phyloP scores from a whole-genome alignment of 2,888 invertebrate species.

The Papilio demoleus region DNA sequence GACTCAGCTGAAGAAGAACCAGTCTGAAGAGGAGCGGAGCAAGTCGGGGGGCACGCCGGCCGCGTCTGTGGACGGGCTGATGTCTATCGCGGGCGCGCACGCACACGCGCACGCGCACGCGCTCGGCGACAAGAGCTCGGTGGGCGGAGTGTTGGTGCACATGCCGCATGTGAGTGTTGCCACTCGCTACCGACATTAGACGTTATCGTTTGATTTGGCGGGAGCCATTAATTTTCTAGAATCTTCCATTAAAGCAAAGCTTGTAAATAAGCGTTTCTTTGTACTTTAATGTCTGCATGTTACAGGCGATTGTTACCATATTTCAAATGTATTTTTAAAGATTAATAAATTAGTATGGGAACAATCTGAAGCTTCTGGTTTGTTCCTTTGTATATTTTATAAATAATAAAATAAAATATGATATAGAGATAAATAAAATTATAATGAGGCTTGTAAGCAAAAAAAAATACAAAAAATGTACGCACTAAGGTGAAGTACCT shows the following conservation, averaged over 20 bases:
- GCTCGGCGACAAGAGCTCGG: conserved; percentile 87
- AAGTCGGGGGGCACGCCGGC: conserved; percentile 59
- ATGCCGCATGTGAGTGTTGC: conserved; percentile 93
- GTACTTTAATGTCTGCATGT: conserved; percentile 31
- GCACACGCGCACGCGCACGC: conserved; percentile 52
- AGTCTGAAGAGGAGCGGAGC: conserved; percentile 82
- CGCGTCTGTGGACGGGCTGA: conserved; percentile 58
- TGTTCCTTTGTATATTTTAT: conserved; percentile 6
- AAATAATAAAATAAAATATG: conserved; percentile 7
- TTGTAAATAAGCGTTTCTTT: conserved; percentile 29
- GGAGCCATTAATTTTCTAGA: conserved; percentile 18
- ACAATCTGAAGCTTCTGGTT: conserved; percentile 30
- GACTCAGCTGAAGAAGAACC: conserved; percentile 80
- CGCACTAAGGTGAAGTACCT: neutral
- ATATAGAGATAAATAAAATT: conserved; percentile 4
- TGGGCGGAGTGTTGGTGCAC: conserved; percentile 94
- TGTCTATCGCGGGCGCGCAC: conserved; percentile 62
- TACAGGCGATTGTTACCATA: conserved; percentile 30
- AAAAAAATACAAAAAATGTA: neutral
- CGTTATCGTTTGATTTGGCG: conserved; percentile 38
- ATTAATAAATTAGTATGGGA: conserved; percentile 14
- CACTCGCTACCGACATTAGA: neutral
- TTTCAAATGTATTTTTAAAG: neutral
- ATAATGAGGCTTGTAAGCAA: conserved; percentile 27
- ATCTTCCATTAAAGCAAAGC: neutral